phyloP scores from a whole-genome alignment of 2,797 vertebrate genomes.

The Chelmon rostratus region DNA sequence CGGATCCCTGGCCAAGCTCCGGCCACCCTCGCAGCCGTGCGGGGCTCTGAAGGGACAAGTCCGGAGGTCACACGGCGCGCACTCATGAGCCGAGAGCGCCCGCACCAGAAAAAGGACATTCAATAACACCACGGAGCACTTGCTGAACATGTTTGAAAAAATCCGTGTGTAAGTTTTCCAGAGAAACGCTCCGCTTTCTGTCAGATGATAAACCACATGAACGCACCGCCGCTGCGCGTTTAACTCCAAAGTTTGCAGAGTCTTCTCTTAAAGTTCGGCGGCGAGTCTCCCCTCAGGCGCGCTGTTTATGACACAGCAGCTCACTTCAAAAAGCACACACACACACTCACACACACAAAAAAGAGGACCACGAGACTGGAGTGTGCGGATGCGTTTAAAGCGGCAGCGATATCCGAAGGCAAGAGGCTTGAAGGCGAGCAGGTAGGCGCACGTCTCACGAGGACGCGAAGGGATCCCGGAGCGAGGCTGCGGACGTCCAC shows the following conservation, averaged over 20 bases:
- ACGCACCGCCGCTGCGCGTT: slow-evolving; percentile 14
- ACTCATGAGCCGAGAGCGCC: slow-evolving; percentile 76
- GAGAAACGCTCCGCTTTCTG: slow-evolving; percentile 40
- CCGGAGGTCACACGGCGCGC: slow-evolving; percentile 83
- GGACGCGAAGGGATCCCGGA: slow-evolving; percentile 42
- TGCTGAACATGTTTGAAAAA: slow-evolving; percentile 73
- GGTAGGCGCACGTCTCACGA: slow-evolving; percentile 54
- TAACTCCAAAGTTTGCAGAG: slow-evolving; percentile 63
- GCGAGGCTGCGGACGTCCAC: slow-evolving; percentile 24
- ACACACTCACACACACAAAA: neutral
- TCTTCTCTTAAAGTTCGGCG: slow-evolving; percentile 47
- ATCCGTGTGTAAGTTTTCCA: slow-evolving; percentile 31
- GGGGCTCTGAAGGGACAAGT: slow-evolving; percentile 73
- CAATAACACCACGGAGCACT: slow-evolving; percentile 68
- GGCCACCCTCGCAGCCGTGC: slow-evolving; percentile 79
- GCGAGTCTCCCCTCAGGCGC: slow-evolving; percentile 12
- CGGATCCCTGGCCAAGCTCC: slow-evolving; percentile 80
- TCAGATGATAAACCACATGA: slow-evolving; percentile 54
- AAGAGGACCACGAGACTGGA: slow-evolving; percentile 40
- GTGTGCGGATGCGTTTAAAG: slow-evolving; percentile 44
- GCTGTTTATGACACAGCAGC: slow-evolving; percentile 25
- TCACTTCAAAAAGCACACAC: slow-evolving; percentile 20
- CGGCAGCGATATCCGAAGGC: slow-evolving; percentile 54
- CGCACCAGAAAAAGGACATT: slow-evolving; percentile 74
- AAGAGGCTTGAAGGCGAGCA: slow-evolving; percentile 25